Evolutionary conservation across 2,797 vertebrate genomes (phyloP).

Genomic region (Alauda arvensis): DNA sequence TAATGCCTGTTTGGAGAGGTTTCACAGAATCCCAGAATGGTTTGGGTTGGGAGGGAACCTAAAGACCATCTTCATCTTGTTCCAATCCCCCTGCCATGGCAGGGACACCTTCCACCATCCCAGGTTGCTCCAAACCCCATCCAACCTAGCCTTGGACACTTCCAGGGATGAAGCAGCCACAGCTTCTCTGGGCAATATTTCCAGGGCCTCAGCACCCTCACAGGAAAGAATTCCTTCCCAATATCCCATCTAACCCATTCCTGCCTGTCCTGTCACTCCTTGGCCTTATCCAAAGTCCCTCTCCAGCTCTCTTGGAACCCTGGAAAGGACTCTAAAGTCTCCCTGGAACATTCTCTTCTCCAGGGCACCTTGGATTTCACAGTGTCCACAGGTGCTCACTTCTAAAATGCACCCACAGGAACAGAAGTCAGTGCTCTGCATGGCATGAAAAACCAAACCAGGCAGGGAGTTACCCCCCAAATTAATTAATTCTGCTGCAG

Average conservation of each 20-base stretch:
- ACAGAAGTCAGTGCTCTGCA: not conserved
- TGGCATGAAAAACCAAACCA: not conserved
- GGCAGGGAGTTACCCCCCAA: not conserved
- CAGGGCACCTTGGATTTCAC: not conserved
- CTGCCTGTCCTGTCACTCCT: not conserved
- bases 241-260: not conserved
- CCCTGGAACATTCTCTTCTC: not conserved
- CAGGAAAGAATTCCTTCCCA: not conserved
- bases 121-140: accelerated
- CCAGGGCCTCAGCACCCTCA: accelerated
- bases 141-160: accelerated
- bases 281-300: not conserved
- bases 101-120: not conserved
- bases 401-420: accelerated
- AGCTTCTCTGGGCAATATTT: accelerated
- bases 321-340: not conserved
- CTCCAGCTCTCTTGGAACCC: not conserved
- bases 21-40: not conserved
- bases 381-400: not conserved
- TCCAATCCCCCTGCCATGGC: not conserved
- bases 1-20: not conserved
- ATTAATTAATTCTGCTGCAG: not conserved
- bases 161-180: not conserved
- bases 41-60: not conserved
- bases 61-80: accelerated